A percentile compares a stretch with the other conserved stretches of the same genome.
Conservation (phyloP, 2,888 invertebrate species). For the Cynaeus angustus region DNA sequence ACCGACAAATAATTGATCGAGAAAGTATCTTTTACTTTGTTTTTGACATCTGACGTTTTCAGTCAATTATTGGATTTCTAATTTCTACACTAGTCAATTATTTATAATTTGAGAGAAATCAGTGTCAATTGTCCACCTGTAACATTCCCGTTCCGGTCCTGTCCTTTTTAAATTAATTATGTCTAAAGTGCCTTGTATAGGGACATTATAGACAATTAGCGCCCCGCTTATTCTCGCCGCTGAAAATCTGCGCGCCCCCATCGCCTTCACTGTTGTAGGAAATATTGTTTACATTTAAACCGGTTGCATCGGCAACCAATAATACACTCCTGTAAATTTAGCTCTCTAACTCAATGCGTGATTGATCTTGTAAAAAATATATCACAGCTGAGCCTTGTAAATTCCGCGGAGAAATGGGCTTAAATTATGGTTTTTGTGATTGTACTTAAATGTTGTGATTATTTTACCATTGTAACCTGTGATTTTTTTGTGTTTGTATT, state of each 20-base stretch:
- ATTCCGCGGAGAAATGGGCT: slow-evolving; percentile 12
- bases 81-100: too few relatives aligned
- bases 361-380: slow-evolving; percentile 28
- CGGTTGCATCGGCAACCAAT: slow-evolving; percentile 15
- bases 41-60: too few relatives aligned
- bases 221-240: too few relatives aligned
- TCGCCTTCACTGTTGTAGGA: background rate
- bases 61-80: too few relatives aligned
- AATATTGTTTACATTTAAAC: slow-evolving; percentile 8
- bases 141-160: background rate
- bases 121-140: too few relatives aligned
- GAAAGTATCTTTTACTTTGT: too few relatives aligned
- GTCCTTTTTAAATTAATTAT: slow-evolving; percentile 4
- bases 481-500: slow-evolving; percentile 36
- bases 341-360: slow-evolving; percentile 27
- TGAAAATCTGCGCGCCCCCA: slow-evolving; percentile 3
- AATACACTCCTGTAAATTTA: slow-evolving; percentile 11
- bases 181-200: slow-evolving; percentile 41
- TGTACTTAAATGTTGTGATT: slow-evolving; percentile 37
- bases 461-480: slow-evolving; percentile 47
- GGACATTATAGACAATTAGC: slow-evolving; percentile 17
- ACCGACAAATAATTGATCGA: too few relatives aligned
- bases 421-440: slow-evolving; percentile 29
- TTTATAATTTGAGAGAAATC: too few relatives aligned
- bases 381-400: slow-evolving; percentile 43